phyloP scores from a whole-genome alignment of 2,888 invertebrate genomes.

The Gasteruption jaculator region DNA sequence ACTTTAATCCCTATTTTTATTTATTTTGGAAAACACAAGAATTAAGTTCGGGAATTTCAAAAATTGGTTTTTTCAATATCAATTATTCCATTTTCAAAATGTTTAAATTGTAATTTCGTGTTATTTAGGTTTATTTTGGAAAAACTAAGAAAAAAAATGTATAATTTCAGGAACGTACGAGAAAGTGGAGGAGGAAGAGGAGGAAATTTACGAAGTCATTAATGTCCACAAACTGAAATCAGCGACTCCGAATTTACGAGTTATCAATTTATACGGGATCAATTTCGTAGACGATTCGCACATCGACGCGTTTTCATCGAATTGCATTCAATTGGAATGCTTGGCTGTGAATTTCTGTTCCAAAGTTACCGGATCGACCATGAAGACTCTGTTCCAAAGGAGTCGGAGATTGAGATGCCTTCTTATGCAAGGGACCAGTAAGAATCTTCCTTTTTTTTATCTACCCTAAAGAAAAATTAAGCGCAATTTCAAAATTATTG shows the following conservation, averaged over 20 bases:
- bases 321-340: constrained; percentile 96
- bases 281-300: constrained; percentile 98
- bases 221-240: constrained; percentile 98
- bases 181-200: constrained; percentile 97
- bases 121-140: constrained; percentile 1
- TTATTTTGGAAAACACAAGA: neutral
- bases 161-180: constrained; percentile 90
- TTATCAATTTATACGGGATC: constrained; percentile 97
- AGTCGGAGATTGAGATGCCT: constrained; percentile 89
- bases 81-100: constrained; percentile 1
- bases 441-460: constrained; percentile 30
- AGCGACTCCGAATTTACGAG: constrained; percentile 93
- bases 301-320: constrained; percentile 95
- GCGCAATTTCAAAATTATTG: neutral
- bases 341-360: constrained; percentile 95
- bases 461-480: no score
- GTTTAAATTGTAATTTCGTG: constrained; percentile 6
- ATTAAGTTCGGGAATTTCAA: neutral
- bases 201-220: constrained; percentile 98
- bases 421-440: constrained; percentile 96
- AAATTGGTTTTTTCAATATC: neutral
- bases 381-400: constrained; percentile 90
- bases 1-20: neutral
- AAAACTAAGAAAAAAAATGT: constrained; percentile 3
- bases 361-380: constrained; percentile 93